Evolutionary conservation across 2,888 invertebrate genomes (phyloP).

Genomic region (Chorisops tibialis): DNA sequence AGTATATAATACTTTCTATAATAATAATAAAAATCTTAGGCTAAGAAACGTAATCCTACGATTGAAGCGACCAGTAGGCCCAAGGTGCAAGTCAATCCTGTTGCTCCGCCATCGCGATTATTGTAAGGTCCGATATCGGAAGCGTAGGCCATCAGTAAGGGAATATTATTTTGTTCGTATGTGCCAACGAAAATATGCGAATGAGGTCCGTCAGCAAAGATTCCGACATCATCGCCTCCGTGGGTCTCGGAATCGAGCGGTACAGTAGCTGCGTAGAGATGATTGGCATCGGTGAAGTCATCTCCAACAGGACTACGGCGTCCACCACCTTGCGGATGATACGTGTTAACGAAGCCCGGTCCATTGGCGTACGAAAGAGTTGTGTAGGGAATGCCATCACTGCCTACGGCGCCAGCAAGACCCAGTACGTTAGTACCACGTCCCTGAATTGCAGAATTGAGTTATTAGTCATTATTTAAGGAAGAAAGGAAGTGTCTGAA

Average conservation of each 20-base stretch:
- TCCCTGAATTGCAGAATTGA: too few species aligned
- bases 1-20: too few species aligned
- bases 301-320: constrained; percentile 37
- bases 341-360: constrained; percentile 56
- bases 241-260: constrained; percentile 65
- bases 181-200: constrained; percentile 73
- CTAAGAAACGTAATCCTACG: not conserved
- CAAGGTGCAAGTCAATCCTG: not conserved
- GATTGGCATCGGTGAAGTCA: constrained; percentile 39
- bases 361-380: constrained; percentile 74
- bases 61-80: not conserved
- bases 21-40: not conserved
- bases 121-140: constrained; percentile 63
- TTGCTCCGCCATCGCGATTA: not conserved
- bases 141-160: constrained; percentile 69
- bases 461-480: too few species aligned
- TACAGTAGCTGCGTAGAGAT: constrained; percentile 59
- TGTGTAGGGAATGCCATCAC: constrained; percentile 62
- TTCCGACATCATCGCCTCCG: constrained; percentile 74
- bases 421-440: constrained; percentile 53
- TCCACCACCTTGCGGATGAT: constrained; percentile 35
- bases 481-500: too few species aligned
- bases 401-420: constrained; percentile 53
- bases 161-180: constrained; percentile 73
- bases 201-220: constrained; percentile 73